Base-by-base conservation (phyloP, 2,888 invertebrate genomes). In the Drosophila anceps region DNA sequence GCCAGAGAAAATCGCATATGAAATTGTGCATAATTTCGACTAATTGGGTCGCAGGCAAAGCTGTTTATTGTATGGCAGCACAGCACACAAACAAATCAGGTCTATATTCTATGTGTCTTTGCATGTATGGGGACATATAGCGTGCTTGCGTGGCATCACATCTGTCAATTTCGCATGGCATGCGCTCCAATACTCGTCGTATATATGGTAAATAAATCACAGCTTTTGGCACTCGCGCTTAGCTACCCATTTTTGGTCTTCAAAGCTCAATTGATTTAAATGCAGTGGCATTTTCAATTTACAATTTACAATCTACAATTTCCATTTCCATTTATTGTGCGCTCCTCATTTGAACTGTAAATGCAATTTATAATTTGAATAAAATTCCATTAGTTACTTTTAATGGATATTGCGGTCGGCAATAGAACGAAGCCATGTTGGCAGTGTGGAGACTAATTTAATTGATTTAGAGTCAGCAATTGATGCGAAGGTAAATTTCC, bases 311-410 rank as follows among this genome's bases (percentile, higher is more conserved):
- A 59, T 50, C 33, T 18, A 8, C 50, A 53, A 72, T 51, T 59
- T 31, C 15, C 53, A 67, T 67, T 69, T 27, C 33, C 82, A 82
- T 74, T 70, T 68, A 31, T 67, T 59, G 35, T 48, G 53, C 50
- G 62, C 54, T 35, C 58, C 39, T 51, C 18, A 15, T 54, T 31
- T 48, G 57, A 63, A 46, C 73, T 62, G 69, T 10, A 55, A 83
- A 83, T 75, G 76, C 74, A 82, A 79, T 82, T 79, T 84, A 84
- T 82, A 84, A 82, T 84, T 79, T 82, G 63, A 77, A 87, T 84
- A 73, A 84, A 87, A 87, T 87, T 84, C 75, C 89, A 84, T 84
- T 84, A 86, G 70, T 76, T 79, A 73, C 62, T 76, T 73, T 73
- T 83, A 86, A 88, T 86, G 84, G 69, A 86, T 46, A 63, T 65